Conservation (phyloP, 2,888 invertebrate species). For the Pseudococcus jackbeardsleyi region DNA sequence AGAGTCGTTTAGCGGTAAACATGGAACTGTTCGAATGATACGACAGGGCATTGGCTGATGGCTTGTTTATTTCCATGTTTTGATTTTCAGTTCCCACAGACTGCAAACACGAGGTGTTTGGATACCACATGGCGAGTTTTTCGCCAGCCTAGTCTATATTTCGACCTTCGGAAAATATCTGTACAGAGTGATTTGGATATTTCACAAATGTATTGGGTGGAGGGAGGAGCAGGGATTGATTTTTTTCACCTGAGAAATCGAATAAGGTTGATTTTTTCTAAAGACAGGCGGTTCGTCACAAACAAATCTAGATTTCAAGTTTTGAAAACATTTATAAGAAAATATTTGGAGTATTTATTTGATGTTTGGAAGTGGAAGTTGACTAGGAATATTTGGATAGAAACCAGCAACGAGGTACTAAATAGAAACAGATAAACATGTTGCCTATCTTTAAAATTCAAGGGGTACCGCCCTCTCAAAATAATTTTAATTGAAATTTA, state of each 20-base stretch:
- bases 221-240: too few species aligned
- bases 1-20: conserved; percentile 6
- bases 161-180: background rate
- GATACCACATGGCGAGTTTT: background rate
- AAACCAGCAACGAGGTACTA: background rate
- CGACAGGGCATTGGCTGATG: background rate
- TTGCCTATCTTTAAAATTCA: background rate
- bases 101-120: background rate
- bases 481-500: background rate
- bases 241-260: too few species aligned
- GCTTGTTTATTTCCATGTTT: conserved; percentile 20
- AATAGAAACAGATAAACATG: background rate
- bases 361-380: background rate
- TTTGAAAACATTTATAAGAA: too few species aligned
- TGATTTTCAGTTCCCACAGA: background rate
- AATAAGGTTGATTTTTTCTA: too few species aligned
- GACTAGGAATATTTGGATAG: background rate
- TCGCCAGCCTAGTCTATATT: background rate
- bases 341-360: too few species aligned
- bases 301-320: too few species aligned
- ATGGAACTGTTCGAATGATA: background rate
- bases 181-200: background rate
- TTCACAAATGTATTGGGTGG: too few species aligned
- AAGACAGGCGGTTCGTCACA: too few species aligned
- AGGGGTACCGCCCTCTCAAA: background rate